These are phyloP conservation scores for Parotia lawesii DNA, from an alignment of 2,113 vertebrate genomes.

Conservation along the genomic window DNA sequence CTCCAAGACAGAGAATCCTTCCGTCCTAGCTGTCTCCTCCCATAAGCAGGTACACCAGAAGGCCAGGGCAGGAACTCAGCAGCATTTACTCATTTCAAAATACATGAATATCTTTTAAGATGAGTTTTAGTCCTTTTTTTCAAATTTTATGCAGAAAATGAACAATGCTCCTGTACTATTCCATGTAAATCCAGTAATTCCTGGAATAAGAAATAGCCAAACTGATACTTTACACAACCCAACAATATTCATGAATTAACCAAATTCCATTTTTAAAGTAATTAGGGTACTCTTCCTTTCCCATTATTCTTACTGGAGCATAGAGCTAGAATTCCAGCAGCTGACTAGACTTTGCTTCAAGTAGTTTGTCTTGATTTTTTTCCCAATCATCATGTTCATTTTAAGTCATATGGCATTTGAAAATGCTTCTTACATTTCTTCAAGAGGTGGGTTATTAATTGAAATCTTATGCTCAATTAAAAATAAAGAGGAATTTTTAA, in stretches of 20 bases:
- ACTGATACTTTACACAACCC: background rate
- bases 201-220: background rate
- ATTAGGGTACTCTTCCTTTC: background rate
- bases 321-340: background rate
- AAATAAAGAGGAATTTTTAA: slow-evolving; percentile 1
- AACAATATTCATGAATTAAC: background rate
- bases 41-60: background rate
- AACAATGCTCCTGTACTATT: background rate
- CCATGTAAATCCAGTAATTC: background rate
- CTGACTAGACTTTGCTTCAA: background rate
- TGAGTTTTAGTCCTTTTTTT: background rate
- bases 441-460: background rate
- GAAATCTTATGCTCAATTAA: slow-evolving; percentile 6
- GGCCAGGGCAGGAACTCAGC: background rate
- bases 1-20: background rate
- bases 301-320: background rate
- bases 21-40: background rate
- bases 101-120: background rate
- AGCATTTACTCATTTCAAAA: background rate
- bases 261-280: background rate
- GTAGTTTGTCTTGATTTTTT: background rate
- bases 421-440: background rate
- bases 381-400: background rate
- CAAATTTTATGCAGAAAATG: background rate
- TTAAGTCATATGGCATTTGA: background rate